Evolutionary conservation across 2,113 vertebrate genomes (phyloP).

Genomic region (Syngnathus typhle): DNA sequence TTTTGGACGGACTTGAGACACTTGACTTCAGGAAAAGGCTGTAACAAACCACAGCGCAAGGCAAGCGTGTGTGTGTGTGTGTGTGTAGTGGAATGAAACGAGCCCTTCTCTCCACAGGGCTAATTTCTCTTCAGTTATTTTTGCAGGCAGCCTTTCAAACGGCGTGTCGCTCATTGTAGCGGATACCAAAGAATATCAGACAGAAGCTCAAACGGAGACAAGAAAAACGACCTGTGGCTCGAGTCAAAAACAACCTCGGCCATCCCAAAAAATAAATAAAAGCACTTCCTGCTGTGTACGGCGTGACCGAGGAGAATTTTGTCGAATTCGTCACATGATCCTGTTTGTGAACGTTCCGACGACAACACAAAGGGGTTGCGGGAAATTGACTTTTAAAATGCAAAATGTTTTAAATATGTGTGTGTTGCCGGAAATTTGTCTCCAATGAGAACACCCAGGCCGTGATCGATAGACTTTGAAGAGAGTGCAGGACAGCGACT

Average conservation of each 20-base stretch:
- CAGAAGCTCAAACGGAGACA: slow-evolving; percentile 19
- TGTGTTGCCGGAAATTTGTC: not conserved
- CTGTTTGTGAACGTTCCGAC: not conserved
- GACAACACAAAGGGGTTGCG: not conserved
- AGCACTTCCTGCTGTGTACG: not conserved
- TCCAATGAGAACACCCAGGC: not conserved
- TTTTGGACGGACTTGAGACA: slow-evolving; percentile 6
- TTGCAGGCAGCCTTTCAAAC: slow-evolving; percentile 19
- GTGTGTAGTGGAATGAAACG: slow-evolving; percentile 23
- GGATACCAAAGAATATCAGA: slow-evolving; percentile 17
- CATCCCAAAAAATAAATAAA: not conserved
- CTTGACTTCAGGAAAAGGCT: slow-evolving; percentile 21
- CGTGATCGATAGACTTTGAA: slow-evolving; percentile 1
- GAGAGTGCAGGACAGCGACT: not conserved
- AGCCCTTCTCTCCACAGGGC: slow-evolving; percentile 16
- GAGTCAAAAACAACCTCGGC: not conserved
- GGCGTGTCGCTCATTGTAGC: not conserved
- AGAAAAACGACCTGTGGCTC: slow-evolving; percentile 34
- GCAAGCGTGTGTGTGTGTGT: not conserved
- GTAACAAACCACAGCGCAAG: slow-evolving; percentile 9
- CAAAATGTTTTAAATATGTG: not conserved
- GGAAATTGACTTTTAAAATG: not conserved
- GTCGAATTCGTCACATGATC: slow-evolving; percentile 8
- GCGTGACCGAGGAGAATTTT: not conserved
- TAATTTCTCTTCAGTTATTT: slow-evolving; percentile 25